phyloP scores from a whole-genome alignment of 1,140 invertebrate genomes.

The Papilio polytes region DNA sequence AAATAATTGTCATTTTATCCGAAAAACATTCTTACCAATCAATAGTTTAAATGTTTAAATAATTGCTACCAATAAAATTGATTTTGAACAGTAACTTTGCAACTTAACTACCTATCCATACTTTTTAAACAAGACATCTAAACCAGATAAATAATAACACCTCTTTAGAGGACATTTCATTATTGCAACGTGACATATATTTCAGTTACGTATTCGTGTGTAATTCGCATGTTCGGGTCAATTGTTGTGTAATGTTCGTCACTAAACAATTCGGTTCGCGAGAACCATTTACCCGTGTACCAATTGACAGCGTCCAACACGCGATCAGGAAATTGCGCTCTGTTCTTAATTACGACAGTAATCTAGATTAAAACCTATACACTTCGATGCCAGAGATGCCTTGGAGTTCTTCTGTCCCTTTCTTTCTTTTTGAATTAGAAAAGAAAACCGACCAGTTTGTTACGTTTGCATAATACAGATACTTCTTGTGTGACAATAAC shows the following conservation, averaged over 20 bases:
- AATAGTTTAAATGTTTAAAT: too few species aligned
- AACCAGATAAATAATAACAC: not conserved
- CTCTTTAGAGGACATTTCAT: not conserved
- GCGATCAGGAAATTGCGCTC: constrained; percentile 49
- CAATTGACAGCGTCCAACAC: constrained; percentile 49
- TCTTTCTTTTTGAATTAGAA: not conserved
- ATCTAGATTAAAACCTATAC: constrained; percentile 22
- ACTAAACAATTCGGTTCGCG: constrained; percentile 53
- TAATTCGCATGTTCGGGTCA: constrained; percentile 51
- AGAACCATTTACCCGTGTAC: constrained; percentile 46
- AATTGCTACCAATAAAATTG: too few species aligned
- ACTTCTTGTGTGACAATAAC: not conserved
- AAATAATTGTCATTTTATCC: too few species aligned
- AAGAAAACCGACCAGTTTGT: not conserved
- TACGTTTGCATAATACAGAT: not conserved
- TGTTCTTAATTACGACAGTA: constrained; percentile 40
- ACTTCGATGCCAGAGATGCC: not conserved
- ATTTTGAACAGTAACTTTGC: too few species aligned
- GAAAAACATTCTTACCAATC: too few species aligned
- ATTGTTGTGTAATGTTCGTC: constrained; percentile 48
- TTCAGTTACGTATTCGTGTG: constrained; percentile 41
- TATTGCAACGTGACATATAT: constrained; percentile 6
- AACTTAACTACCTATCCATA: too few species aligned
- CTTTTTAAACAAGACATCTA: too few species aligned
- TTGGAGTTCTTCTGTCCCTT: not conserved